Conservation (phyloP, 2,113 vertebrate genomes). For the Rhinolophus ferrumequinum region DNA sequence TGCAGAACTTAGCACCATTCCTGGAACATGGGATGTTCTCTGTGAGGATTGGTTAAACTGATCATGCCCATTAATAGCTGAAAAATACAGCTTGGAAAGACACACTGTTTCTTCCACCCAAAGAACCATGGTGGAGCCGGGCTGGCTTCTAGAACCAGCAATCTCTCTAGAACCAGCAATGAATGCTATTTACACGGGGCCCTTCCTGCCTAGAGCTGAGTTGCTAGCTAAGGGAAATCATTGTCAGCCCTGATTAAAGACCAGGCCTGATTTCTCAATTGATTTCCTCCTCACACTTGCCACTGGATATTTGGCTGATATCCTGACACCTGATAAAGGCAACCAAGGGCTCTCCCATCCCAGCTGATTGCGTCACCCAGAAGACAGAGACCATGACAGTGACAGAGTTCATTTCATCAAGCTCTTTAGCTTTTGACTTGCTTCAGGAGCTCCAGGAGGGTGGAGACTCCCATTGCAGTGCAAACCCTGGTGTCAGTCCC, state of each 20-base stretch:
- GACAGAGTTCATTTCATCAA: slow-evolving; percentile 21
- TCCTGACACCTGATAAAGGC: not conserved
- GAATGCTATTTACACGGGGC: not conserved
- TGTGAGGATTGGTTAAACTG: not conserved
- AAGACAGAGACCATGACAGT: not conserved
- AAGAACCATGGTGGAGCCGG: not conserved
- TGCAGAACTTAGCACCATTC: not conserved
- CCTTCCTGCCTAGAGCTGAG: slow-evolving; percentile 35
- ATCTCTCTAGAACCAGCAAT: slow-evolving; percentile 22
- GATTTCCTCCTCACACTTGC: slow-evolving; percentile 4
- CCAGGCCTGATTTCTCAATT: slow-evolving; percentile 15
- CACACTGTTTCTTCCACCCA: not conserved
- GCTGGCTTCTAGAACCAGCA: not conserved
- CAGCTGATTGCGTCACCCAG: not conserved
- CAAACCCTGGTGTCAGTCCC: not conserved
- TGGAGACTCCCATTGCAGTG: not conserved
- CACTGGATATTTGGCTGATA: not conserved
- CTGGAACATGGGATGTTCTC: not conserved
- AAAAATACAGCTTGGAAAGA: not conserved
- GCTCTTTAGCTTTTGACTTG: not conserved
- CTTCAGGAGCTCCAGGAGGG: not conserved
- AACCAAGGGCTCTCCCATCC: not conserved
- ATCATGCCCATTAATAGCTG: not conserved
- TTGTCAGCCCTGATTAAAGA: slow-evolving; percentile 12
- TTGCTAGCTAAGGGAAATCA: slow-evolving; percentile 43